Conservation (phyloP, 1,140 invertebrate species). For the Tyrophagus putrescentiae region DNA sequence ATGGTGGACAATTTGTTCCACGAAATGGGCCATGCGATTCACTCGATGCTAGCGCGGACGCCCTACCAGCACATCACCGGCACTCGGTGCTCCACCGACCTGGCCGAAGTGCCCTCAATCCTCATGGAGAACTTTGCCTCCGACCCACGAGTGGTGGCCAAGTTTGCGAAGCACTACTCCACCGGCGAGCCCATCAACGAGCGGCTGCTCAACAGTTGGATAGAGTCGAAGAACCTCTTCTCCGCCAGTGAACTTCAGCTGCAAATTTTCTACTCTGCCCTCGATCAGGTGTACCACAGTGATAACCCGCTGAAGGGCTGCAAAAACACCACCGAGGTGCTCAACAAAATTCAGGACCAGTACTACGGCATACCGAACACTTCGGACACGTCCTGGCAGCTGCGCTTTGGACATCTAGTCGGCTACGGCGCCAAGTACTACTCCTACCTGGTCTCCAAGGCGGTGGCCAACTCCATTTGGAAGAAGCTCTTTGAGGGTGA, state of each 20-base stretch:
- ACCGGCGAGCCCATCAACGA: constrained; percentile 68
- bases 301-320: constrained; percentile 35
- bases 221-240: constrained; percentile 68
- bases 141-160: constrained; percentile 65
- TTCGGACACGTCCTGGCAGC: constrained; percentile 81
- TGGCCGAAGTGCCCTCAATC: constrained; percentile 94
- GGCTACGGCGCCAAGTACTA: constrained; percentile 98
- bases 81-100: constrained; percentile 88
- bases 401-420: constrained; percentile 86
- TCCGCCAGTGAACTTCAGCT: constrained; percentile 75
- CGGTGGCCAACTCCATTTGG: constrained; percentile 87
- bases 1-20: constrained; percentile 94
- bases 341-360: constrained; percentile 57
- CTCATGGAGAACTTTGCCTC: constrained; percentile 95
- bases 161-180: constrained; percentile 79
- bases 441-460: constrained; percentile 83
- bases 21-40: constrained; percentile 97
- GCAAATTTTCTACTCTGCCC: constrained; percentile 68
- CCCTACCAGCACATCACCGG: constrained; percentile 92
- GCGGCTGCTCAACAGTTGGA: constrained; percentile 55
- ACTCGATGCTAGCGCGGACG: constrained; percentile 91
- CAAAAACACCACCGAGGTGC: constrained; percentile 50
- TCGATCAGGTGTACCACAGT: constrained; percentile 80
- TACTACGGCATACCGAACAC: constrained; percentile 78
- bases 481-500: constrained; percentile 64